These are phyloP conservation scores for Microtus oregoni DNA, from an alignment of 2,113 vertebrate species.

Conservation along the genomic window DNA sequence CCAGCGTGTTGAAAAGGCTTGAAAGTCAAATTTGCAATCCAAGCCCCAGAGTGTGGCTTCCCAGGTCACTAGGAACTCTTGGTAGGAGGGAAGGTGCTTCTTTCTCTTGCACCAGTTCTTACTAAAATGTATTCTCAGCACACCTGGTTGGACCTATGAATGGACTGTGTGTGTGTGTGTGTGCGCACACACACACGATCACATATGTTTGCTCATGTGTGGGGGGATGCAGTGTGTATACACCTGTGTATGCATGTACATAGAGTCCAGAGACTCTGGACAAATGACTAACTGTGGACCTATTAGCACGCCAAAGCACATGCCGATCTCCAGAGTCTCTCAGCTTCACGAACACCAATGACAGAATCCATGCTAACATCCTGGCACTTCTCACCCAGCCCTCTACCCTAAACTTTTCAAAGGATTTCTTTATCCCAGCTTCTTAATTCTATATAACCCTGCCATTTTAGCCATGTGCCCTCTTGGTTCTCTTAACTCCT, in stretches of 20 bases:
- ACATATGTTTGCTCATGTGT: background rate
- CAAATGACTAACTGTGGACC: background rate
- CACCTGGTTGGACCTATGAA: background rate
- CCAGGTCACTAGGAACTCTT: background rate
- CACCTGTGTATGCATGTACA: background rate
- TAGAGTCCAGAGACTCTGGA: background rate
- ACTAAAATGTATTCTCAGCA: no score
- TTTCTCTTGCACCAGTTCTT: background rate
- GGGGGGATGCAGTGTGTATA: background rate
- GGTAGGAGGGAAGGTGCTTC: fast-evolving
- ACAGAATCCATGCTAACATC: background rate
- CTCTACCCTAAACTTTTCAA: background rate
- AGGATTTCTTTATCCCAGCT: background rate
- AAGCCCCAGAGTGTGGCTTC: background rate
- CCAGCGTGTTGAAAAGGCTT: fast-evolving
- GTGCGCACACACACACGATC: background rate
- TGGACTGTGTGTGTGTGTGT: background rate
- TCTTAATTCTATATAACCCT: background rate
- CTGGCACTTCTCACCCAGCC: background rate
- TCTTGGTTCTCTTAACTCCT: background rate
- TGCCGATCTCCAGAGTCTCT: no score
- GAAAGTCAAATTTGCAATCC: background rate
- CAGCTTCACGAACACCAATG: background rate
- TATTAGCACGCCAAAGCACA: background rate
- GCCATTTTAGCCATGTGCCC: background rate